Percentiles rank a stretch among this genome's conserved stretches.
Conservation (phyloP, 2,888 invertebrate genomes). For the Homarus gammarus region DNA sequence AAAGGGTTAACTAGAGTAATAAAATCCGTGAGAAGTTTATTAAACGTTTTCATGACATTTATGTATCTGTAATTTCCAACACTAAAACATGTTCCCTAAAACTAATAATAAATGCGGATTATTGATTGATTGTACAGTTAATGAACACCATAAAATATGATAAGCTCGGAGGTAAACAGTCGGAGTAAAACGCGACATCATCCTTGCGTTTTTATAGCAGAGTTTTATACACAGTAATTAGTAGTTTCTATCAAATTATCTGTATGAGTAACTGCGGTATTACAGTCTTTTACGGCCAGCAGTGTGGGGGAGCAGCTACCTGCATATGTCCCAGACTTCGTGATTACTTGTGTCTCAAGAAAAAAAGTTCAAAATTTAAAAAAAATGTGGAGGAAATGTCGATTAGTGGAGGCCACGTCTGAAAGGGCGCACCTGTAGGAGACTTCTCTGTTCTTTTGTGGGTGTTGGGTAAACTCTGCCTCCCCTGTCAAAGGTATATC, state of each 20-base stretch:
- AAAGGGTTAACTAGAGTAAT: too few species aligned
- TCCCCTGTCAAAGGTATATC: slow-evolving; percentile 58
- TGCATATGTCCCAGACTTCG: not conserved
- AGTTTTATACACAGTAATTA: slow-evolving; percentile 66
- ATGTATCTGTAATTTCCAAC: too few species aligned
- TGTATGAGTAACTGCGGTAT: slow-evolving; percentile 53
- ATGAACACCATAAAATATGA: slow-evolving; percentile 52
- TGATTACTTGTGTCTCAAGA: not conserved
- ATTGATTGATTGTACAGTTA: slow-evolving; percentile 53
- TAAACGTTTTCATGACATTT: too few species aligned
- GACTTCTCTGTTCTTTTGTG: slow-evolving; percentile 30
- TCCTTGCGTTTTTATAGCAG: slow-evolving; percentile 48
- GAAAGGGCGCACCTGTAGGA: slow-evolving; percentile 11
- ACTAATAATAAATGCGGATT: slow-evolving; percentile 33
- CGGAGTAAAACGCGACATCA: slow-evolving; percentile 43
- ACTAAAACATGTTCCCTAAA: too few species aligned
- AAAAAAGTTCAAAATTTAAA: not conserved
- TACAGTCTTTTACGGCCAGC: slow-evolving; percentile 49
- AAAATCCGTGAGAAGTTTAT: too few species aligned
- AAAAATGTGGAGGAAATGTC: slow-evolving; percentile 30
- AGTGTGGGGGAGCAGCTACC: slow-evolving; percentile 12
- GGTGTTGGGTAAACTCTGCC: slow-evolving; percentile 47
- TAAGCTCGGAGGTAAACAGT: slow-evolving; percentile 42
- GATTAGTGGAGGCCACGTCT: slow-evolving; percentile 27
- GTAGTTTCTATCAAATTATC: slow-evolving; percentile 60